These are phyloP conservation scores for Chionis minor DNA, from an alignment of 2,113 vertebrate species.

Conservation along the genomic window DNA sequence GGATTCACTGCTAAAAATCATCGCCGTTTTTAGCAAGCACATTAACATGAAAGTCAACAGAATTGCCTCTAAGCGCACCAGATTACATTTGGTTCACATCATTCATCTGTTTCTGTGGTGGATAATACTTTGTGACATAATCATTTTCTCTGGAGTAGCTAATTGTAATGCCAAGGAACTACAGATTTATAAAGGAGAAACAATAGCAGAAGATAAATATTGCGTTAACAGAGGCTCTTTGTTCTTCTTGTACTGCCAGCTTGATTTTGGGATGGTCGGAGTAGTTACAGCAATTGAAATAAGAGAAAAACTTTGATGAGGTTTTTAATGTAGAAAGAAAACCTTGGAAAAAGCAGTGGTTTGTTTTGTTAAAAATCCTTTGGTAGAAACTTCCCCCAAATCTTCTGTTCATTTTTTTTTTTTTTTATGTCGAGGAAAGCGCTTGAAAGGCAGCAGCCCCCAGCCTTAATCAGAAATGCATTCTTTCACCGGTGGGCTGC, in stretches of 20 bases:
- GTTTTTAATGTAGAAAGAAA: background rate
- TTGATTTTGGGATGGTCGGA: background rate
- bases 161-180: slow-evolving; percentile 53
- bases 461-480: background rate
- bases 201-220: slow-evolving; percentile 42
- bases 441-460: fast-evolving
- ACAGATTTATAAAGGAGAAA: slow-evolving; percentile 42
- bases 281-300: background rate
- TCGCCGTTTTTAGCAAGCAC: background rate
- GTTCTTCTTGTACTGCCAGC: background rate
- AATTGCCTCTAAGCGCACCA: background rate
- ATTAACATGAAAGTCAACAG: slow-evolving; percentile 18
- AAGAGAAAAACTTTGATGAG: background rate
- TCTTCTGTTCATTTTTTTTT: background rate
- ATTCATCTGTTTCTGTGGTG: slow-evolving; percentile 39
- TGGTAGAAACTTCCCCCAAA: background rate
- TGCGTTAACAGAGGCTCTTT: background rate
- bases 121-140: slow-evolving; percentile 57
- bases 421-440: background rate
- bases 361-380: background rate
- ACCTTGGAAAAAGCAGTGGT: background rate
- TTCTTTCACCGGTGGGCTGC: background rate
- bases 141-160: slow-evolving; percentile 55
- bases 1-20: slow-evolving; percentile 4
- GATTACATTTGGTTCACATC: slow-evolving; percentile 50